Base-by-base conservation (phyloP, 1,140 invertebrate genomes). In the Zaprionus ornatus region DNA sequence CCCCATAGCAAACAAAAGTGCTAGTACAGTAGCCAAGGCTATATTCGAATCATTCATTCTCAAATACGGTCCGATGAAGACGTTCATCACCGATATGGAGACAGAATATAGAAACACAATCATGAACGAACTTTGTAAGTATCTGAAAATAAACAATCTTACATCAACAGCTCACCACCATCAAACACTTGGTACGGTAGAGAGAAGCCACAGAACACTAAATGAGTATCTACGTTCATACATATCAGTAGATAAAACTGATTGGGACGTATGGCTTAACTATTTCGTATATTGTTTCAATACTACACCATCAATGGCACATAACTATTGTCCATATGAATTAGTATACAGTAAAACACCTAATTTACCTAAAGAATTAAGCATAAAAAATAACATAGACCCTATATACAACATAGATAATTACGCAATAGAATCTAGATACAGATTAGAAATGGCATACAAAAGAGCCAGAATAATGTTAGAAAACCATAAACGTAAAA, bases 71-170 rank as follows among this genome's bases (percentile, higher is more conserved):
- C 52, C 69, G 50, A 77, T 72, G 62, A 77, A 77, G 63, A 77
- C 55, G 50, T 61, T 71, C 45, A 66, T 71, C 32, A 48, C 63
- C 19, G 71, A 72, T 56, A 73, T 73, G 71, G 57, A 56, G 29
- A 73, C 75, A 52, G 80, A 86, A 55, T 78, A 82, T 67, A 78
- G 67, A 63, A 82, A 83, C 64, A 25, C 72, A 62, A 54, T 71
- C 17, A 67, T 86, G 12, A 32, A 66, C 25, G 64, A 79, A 19
- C 23, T 85, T 7, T 64, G 54, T n/a, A 65, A 74, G 50, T 61
- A 78, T 19, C 12, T 85, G 3, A 67, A 69, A 21, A 75, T 75
- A 10, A 25, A 74, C 4, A 76, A 80, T 25, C 54, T 70, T 13
- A 70, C 65, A 40, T 80, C 74, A 7, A 80, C 74, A 42, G 59